Evolutionary conservation across 2,888 invertebrate genomes (phyloP).

Genomic region (Allophyes oxyacanthae): DNA sequence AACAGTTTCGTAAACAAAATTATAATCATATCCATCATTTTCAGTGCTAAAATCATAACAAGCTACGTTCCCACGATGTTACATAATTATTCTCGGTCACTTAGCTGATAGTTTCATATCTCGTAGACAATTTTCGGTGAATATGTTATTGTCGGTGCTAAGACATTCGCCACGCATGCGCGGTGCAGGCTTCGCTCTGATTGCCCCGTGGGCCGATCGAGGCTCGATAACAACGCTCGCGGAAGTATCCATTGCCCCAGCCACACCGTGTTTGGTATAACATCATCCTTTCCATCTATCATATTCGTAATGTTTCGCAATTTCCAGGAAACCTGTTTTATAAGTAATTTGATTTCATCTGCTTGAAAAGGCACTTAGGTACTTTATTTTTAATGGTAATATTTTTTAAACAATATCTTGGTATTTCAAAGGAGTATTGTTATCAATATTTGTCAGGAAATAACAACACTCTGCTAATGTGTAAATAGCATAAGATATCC

Average conservation of each 20-base stretch:
- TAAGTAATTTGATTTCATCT: slow-evolving; percentile 31
- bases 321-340: slow-evolving; percentile 48
- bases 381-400: slow-evolving; percentile 3
- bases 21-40: slow-evolving; percentile 30
- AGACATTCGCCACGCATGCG: slow-evolving; percentile 63
- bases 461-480: slow-evolving; percentile 56
- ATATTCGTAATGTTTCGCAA: slow-evolving; percentile 52
- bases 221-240: slow-evolving; percentile 62
- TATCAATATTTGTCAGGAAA: slow-evolving; percentile 64
- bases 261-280: slow-evolving; percentile 43
- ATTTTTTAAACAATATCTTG: slow-evolving; percentile 42
- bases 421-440: slow-evolving; percentile 28
- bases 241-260: slow-evolving; percentile 63
- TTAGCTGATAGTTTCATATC: slow-evolving; percentile 33
- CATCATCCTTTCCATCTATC: slow-evolving; percentile 57
- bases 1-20: slow-evolving; percentile 29
- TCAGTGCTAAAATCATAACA: slow-evolving; percentile 32
- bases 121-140: slow-evolving; percentile 46
- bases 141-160: slow-evolving; percentile 45
- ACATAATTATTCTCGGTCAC: slow-evolving; percentile 23
- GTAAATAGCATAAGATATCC: slow-evolving; percentile 62
- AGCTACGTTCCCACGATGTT: slow-evolving; percentile 44
- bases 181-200: slow-evolving; percentile 67
- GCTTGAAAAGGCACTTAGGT: slow-evolving; percentile 17
- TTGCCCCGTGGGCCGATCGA: slow-evolving; percentile 65